These are phyloP conservation scores for Hippocampus kuda DNA, from an alignment of 2,797 vertebrate genomes.

Conservation along the genomic window DNA sequence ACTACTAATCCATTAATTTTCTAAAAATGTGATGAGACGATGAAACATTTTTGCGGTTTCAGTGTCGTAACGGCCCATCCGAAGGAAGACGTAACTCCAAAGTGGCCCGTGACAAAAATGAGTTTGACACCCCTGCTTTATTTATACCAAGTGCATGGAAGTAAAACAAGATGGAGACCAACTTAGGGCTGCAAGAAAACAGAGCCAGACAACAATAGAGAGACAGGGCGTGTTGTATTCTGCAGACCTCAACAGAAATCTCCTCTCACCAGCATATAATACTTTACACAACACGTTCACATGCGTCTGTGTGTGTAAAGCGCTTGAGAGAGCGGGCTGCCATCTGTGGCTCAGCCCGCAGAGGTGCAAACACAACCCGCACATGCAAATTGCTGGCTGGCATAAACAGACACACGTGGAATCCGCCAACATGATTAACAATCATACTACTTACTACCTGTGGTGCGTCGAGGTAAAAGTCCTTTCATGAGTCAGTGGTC, in stretches of 20 bases:
- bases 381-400: background rate
- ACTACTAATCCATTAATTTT: too few species aligned
- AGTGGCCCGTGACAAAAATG: too few species aligned
- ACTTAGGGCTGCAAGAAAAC: slow-evolving; percentile 2
- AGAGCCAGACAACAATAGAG: background rate
- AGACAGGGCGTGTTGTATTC: slow-evolving; percentile 21
- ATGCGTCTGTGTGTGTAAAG: slow-evolving; percentile 24
- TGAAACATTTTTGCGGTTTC: too few species aligned
- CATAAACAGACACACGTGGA: background rate
- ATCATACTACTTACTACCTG: background rate
- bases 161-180: background rate
- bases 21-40: too few species aligned
- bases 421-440: background rate
- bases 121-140: too few species aligned
- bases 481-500: background rate
- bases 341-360: slow-evolving; percentile 55
- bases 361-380: slow-evolving; percentile 35
- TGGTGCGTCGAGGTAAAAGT: background rate
- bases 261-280: slow-evolving; percentile 27
- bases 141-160: background rate
- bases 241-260: slow-evolving; percentile 39
- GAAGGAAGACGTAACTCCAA: too few species aligned
- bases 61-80: too few species aligned
- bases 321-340: slow-evolving; percentile 49
- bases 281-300: slow-evolving; percentile 32